Evolutionary conservation across 2,888 invertebrate species (phyloP).

Genomic region (Gnatocerus cornutus): DNA sequence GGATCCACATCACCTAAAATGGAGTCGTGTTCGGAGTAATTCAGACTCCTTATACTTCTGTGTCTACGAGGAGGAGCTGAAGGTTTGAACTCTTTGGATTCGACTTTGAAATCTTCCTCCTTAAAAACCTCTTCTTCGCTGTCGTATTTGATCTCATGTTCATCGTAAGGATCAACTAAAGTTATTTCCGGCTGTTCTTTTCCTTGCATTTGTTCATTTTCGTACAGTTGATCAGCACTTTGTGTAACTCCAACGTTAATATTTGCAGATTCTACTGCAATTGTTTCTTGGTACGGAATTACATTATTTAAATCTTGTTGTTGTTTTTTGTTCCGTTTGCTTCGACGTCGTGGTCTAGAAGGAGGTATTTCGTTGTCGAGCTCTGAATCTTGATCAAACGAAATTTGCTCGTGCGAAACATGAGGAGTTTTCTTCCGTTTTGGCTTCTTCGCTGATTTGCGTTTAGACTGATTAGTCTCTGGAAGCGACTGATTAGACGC

Average conservation of each 20-base stretch:
- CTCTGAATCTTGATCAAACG: conserved; percentile 62
- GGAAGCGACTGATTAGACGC: conserved; percentile 64
- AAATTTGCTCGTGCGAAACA: conserved; percentile 67
- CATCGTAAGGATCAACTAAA: conserved; percentile 63
- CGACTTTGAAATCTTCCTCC: conserved; percentile 51
- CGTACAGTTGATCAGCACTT: conserved; percentile 67
- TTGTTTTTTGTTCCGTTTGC: conserved; percentile 67
- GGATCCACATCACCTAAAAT: conserved; percentile 58
- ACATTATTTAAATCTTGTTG: conserved; percentile 59
- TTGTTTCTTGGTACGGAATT: conserved; percentile 69
- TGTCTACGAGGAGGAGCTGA: conserved; percentile 67
- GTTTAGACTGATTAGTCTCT: conserved; percentile 74
- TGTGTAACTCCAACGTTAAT: conserved; percentile 29
- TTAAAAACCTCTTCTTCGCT: conserved; percentile 48
- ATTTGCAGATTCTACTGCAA: conserved; percentile 55
- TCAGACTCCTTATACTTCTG: conserved; percentile 68
- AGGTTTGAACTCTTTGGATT: conserved; percentile 57
- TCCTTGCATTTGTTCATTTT: conserved; percentile 72
- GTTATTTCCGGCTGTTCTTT: conserved; percentile 74
- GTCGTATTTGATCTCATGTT: conserved; percentile 54
- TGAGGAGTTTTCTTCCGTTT: conserved; percentile 70
- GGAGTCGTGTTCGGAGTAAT: conserved; percentile 67
- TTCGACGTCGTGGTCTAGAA: conserved; percentile 75
- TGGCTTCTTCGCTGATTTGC: conserved; percentile 70
- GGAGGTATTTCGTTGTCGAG: conserved; percentile 66